Conservation (phyloP, 1,140 invertebrate genomes). For the Aphis gossypii region DNA sequence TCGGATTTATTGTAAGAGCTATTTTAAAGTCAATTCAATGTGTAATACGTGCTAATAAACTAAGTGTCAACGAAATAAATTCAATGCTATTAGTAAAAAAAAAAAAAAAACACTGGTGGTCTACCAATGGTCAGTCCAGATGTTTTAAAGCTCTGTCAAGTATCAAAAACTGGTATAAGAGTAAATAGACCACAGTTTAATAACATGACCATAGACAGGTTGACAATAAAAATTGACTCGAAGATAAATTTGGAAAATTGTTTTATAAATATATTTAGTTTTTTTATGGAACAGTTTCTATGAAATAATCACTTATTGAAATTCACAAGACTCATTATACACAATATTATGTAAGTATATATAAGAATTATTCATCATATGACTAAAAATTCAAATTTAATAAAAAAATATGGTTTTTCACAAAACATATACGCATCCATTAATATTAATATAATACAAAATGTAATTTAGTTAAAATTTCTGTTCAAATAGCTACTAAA, state of each 20-base stretch:
- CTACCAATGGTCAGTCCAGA: neutral
- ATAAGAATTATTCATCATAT: too few species aligned
- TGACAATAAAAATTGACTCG: neutral
- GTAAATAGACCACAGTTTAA: neutral
- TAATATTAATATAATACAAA: too few species aligned
- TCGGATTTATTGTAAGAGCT: neutral
- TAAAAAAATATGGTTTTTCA: too few species aligned
- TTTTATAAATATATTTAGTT: neutral
- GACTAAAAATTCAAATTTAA: too few species aligned
- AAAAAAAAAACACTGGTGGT: neutral
- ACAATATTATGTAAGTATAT: neutral
- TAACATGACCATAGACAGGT: neutral
- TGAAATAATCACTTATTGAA: neutral
- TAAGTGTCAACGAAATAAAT: neutral
- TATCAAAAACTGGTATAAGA: neutral
- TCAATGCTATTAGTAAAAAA: neutral
- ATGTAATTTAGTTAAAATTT: neutral
- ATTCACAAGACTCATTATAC: neutral
- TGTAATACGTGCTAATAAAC: neutral
- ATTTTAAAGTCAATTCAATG: neutral
- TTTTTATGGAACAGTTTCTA: neutral
- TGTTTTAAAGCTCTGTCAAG: neutral
- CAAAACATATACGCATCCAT: too few species aligned
- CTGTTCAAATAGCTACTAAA: neutral
- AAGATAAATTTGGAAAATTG: neutral